Conservation (phyloP, 1,140 invertebrate species). For the Drosophila baimaii region DNA sequence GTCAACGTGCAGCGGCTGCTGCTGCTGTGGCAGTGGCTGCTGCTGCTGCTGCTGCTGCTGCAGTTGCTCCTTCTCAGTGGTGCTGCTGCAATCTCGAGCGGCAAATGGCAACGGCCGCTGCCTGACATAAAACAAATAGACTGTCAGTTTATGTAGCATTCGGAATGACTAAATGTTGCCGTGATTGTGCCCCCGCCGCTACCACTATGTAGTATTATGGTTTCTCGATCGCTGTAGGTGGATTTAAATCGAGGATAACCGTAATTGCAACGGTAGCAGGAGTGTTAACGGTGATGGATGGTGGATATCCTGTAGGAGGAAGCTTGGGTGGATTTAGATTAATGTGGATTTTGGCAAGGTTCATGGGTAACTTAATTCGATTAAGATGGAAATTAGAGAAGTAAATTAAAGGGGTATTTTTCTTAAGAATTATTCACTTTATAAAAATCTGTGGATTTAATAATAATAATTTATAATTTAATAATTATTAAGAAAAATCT, state of each 20-base stretch:
- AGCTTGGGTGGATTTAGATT: conserved; percentile 1
- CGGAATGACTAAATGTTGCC: conserved; percentile 76
- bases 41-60: neutral
- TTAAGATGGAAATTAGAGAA: neutral
- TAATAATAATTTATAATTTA: no score
- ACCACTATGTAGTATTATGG: conserved; percentile 3
- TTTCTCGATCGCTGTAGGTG: conserved; percentile 2
- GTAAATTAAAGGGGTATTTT: no score
- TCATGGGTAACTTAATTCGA: neutral
- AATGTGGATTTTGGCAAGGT: neutral
- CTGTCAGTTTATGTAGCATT: conserved; percentile 80
- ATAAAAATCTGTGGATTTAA: no score
- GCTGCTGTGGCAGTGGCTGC: conserved; percentile 8
- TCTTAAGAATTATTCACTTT: no score
- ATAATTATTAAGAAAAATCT: no score
- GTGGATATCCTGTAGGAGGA: neutral
- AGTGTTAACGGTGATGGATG: conserved; percentile 29
- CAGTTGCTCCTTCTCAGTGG: no score
- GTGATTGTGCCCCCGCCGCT: conserved; percentile 54
- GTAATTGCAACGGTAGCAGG: conserved; percentile 37
- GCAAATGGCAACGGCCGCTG: conserved; percentile 56
- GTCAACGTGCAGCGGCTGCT: conserved; percentile 44
- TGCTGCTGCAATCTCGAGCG: conserved; percentile 39
- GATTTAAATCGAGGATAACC: conserved; percentile 29
- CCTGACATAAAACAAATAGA: conserved; percentile 80